phyloP scores from a whole-genome alignment of 1,140 invertebrate genomes.

The Drosophila quadrilineata region DNA sequence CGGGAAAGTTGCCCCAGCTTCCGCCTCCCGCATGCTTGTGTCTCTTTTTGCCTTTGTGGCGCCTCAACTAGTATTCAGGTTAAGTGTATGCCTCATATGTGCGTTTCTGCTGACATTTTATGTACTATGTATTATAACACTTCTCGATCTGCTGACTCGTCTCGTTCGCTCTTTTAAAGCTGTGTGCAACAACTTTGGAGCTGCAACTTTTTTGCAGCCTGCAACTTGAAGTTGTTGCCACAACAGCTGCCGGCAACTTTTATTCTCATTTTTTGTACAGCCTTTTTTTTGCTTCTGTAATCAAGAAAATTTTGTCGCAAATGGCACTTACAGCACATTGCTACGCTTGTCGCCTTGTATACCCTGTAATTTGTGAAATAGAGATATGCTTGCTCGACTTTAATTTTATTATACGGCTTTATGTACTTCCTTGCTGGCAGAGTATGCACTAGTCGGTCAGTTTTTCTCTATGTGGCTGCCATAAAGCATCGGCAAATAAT shows the following conservation, averaged over 20 bases:
- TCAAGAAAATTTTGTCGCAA: conserved; percentile 36
- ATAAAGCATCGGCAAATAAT: conserved; percentile 73
- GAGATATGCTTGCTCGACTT: too few species aligned
- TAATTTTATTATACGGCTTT: not conserved
- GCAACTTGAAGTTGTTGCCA: not conserved
- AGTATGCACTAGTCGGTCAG: not conserved
- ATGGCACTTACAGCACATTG: conserved; percentile 1
- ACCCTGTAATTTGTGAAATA: not conserved
- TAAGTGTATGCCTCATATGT: conserved; percentile 67
- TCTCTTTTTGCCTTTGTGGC: too few species aligned
- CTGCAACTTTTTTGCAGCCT: conserved; percentile 47
- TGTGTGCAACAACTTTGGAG: not conserved
- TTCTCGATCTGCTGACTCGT: not conserved
- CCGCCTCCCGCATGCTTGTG: conserved; percentile 28
- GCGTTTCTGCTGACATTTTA: conserved; percentile 77
- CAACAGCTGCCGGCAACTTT: conserved; percentile 15
- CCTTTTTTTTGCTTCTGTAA: too few species aligned
- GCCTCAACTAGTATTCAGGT: conserved; percentile 58
- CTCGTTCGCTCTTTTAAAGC: conserved; percentile 31
- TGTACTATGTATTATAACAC: conserved; percentile 63
- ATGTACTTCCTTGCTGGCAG: not conserved
- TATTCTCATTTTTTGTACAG: too few species aligned
- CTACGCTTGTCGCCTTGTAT: not conserved
- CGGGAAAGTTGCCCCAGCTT: conserved; percentile 3
- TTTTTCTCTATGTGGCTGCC: not conserved